These are phyloP conservation scores for Microcebus murinus DNA, from an alignment of 2,113 vertebrate genomes.

Conservation along the genomic window DNA sequence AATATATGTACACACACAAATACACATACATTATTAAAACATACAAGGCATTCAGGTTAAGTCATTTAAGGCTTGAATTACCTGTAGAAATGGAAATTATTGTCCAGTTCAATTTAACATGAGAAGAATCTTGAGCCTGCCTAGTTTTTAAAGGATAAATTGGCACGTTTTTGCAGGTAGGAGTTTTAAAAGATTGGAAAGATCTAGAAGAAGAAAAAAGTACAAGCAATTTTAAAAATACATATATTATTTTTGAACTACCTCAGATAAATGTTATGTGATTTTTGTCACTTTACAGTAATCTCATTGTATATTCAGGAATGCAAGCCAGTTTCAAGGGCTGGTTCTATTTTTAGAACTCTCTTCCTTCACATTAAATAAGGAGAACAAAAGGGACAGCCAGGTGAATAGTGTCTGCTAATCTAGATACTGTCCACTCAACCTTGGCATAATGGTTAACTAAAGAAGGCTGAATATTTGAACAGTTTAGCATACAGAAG, in stretches of 20 bases:
- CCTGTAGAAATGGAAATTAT: constrained; percentile 22
- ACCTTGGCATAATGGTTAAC: constrained; percentile 77
- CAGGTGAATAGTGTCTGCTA: constrained; percentile 74
- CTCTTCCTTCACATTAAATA: constrained; percentile 47
- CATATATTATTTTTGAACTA: constrained; percentile 50
- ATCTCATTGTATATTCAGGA: constrained; percentile 54
- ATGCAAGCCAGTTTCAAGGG: not conserved
- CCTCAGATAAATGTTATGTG: constrained; percentile 28
- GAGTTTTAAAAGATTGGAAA: constrained; percentile 37
- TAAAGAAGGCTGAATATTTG: constrained; percentile 73
- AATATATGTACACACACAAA: not conserved
- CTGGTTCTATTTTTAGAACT: constrained; percentile 62
- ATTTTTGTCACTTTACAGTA: constrained; percentile 44
- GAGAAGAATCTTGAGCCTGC: not conserved
- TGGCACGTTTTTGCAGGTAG: not conserved
- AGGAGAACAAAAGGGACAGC: constrained; percentile 45
- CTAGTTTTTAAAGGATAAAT: constrained; percentile 60
- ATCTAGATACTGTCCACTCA: constrained; percentile 79
- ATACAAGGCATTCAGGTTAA: not conserved
- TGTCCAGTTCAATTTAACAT: constrained; percentile 23
- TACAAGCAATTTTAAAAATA: not conserved
- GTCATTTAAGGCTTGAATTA: constrained; percentile 26
- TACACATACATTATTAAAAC: not conserved
- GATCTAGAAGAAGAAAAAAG: not conserved
- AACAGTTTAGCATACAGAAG: constrained; percentile 77